These are phyloP conservation scores for Musca vetustissima DNA, from an alignment of 1,140 invertebrate species.

Conservation along the genomic window DNA sequence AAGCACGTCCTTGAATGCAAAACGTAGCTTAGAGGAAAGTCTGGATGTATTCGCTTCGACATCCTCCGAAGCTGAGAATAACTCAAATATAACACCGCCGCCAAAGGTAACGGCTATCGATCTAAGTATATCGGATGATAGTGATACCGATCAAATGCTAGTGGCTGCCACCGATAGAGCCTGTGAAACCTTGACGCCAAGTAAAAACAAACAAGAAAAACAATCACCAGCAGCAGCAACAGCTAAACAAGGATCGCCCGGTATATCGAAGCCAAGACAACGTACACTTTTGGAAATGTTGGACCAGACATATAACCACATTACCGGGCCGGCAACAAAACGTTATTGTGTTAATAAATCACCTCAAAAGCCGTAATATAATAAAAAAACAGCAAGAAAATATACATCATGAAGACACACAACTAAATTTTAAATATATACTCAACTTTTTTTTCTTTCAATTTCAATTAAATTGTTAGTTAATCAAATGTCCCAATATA, in stretches of 20 bases:
- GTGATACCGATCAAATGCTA: conserved; percentile 33
- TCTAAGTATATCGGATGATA: conserved; percentile 25
- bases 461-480: background rate
- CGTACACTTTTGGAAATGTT: conserved; percentile 31
- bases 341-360: conserved; percentile 17
- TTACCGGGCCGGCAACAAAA: conserved; percentile 21
- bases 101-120: background rate
- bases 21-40: conserved; percentile 18
- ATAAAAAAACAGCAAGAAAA: conserved; percentile 13
- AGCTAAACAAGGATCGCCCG: background rate
- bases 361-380: conserved; percentile 9
- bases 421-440: background rate
- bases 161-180: conserved; percentile 24
- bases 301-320: conserved; percentile 26
- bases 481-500: background rate
- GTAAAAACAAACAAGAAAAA: background rate
- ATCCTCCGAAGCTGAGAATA: conserved; percentile 26
- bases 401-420: background rate
- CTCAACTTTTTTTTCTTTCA: background rate
- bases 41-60: conserved; percentile 25
- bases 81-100: background rate
- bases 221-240: conserved; percentile 1
- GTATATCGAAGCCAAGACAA: conserved; percentile 21
- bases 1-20: conserved; percentile 30
- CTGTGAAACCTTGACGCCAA: background rate